Evolutionary conservation across 2,888 invertebrate species (phyloP), one percentile per base, ranked within the genome.

Genomic region (Sisyra nigra): DNA sequence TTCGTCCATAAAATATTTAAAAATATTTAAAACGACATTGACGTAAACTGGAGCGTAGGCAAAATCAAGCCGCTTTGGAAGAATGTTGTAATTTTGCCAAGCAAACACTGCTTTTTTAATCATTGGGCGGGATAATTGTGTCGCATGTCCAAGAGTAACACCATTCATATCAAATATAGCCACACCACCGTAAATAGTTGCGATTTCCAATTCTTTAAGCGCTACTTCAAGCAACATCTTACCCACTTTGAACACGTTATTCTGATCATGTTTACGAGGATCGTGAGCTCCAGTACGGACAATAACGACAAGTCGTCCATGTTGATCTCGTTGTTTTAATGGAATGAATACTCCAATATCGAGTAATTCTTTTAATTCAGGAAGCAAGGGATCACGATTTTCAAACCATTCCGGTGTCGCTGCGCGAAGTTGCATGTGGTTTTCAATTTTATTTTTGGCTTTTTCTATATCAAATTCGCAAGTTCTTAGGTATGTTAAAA

Each of bases 81-180:
- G 67, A 17, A 76, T 68, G 5, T 82, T 80, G 57, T 81, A 81
- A 46, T 75, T 74, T 60, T 77, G 75, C 77, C 76, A 78, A 15
- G 74, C 68, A 48, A 70, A 68, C 0, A 79, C 76, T 2, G 72
- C 63, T 47, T 68, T 71, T 48, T 69, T 74, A 8, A 79, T 67
- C 1, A 74, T 54, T 24, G 55, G 57, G 0, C 76, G 74, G 15
- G 71, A 68, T 49, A 80, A 53, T 50, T 76, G 73, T 33, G 69
- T 53, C 1, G 71, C 75, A 52, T 79, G 78, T 1, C 63, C 65
- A 24, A 74, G 51, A 2, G 68, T 61, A 1, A 74, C 66, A 3
- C 68, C 69, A 7, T 58, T 54, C 68, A 80, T 67, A 54, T 80
- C 79, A 49, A 78, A 67, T 44, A 80, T 66, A 0, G 71, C 72